Evolutionary conservation across 2,888 invertebrate species (phyloP).

Genomic region (Agrotis puta): DNA sequence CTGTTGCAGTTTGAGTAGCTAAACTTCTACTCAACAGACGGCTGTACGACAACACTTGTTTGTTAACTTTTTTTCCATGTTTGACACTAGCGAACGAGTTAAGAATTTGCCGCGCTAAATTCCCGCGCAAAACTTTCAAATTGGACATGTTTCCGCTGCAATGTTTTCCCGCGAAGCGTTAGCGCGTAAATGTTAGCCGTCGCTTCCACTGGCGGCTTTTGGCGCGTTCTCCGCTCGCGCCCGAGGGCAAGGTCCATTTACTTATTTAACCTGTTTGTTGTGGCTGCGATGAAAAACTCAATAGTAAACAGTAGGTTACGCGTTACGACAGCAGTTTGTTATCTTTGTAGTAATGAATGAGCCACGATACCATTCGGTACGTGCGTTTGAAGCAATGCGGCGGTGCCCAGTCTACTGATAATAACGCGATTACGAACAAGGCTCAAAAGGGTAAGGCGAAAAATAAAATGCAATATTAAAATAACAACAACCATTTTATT

Average conservation of each 20-base stretch:
- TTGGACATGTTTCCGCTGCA: conserved; percentile 81
- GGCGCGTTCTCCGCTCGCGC: conserved; percentile 77
- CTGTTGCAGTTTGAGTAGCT: conserved; percentile 80
- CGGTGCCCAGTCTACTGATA: conserved; percentile 23
- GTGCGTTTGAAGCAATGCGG: conserved; percentile 15
- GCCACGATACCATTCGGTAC: conserved; percentile 54
- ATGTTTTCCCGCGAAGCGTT: conserved; percentile 79
- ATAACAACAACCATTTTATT: conserved; percentile 84
- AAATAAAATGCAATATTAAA: conserved; percentile 69
- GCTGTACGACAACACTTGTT: conserved; percentile 61
- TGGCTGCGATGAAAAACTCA: conserved; percentile 70
- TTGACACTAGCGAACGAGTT: conserved; percentile 72
- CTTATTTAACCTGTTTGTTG: conserved; percentile 74
- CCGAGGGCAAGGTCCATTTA: conserved; percentile 85
- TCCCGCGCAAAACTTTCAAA: conserved; percentile 88
- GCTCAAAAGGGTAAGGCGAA: conserved; percentile 26
- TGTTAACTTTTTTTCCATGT: conserved; percentile 73
- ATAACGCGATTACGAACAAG: conserved; percentile 39
- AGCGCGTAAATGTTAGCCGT: conserved; percentile 76
- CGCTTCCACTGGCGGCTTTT: conserved; percentile 74
- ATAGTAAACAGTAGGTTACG: conserved; percentile 70
- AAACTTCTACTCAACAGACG: conserved; percentile 74
- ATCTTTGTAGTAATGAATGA: conserved; percentile 68
- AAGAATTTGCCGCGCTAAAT: conserved; percentile 82
- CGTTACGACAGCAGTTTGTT: conserved; percentile 60